Evolutionary conservation across 2,797 vertebrate genomes (phyloP), one percentile per base, ranked within the genome.

Genomic region (Crypturellus tataupa): DNA sequence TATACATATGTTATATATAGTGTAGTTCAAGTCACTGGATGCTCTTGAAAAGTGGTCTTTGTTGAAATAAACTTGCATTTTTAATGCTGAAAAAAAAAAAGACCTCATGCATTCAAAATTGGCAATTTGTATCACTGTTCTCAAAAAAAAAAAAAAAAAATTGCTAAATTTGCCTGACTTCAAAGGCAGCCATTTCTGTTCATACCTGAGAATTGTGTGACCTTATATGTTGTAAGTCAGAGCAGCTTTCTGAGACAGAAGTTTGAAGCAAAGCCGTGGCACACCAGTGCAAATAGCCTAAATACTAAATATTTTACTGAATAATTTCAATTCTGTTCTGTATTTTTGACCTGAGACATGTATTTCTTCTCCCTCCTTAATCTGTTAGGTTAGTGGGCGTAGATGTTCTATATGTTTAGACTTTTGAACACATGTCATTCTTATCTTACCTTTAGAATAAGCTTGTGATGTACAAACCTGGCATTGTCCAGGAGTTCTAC

Each of bases 151-250:
- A 37, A 37, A 37, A 37, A 39, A 39, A 39, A 39, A 39, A 8
- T 53, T 80, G 81, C 8, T 71, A 79, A 70, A 78, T 90, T 92
- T 94, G 29, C 17, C 71, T 83, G 63, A 78, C 59, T 87, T 96
- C 90, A 92, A 94, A 93, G 72, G 42, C 62, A 93, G 49, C 25
- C 0, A 0, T 65, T 95, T 92, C 69, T 95, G 58, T 87, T 2
- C 17, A 20, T 87, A 85, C 92, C 69, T 65, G 33, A 42, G 40
- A 85, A 70, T 88, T 76, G 29, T 0, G 0, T 88, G 51, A 70
- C 42, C 33, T 87, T 56, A 60, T 87, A 62, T 42, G 53, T 63
- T 83, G 23, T 62, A 80, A 91, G 35, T 70, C 78, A 87, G 77
- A 80, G 42, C 19, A 83, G 39, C 77, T 69, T 93, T 82, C 35